A percentile compares a stretch with the other conserved stretches of the same genome.
phyloP scores from a whole-genome alignment of 1,140 invertebrate species.

The Drepana arcuata region DNA sequence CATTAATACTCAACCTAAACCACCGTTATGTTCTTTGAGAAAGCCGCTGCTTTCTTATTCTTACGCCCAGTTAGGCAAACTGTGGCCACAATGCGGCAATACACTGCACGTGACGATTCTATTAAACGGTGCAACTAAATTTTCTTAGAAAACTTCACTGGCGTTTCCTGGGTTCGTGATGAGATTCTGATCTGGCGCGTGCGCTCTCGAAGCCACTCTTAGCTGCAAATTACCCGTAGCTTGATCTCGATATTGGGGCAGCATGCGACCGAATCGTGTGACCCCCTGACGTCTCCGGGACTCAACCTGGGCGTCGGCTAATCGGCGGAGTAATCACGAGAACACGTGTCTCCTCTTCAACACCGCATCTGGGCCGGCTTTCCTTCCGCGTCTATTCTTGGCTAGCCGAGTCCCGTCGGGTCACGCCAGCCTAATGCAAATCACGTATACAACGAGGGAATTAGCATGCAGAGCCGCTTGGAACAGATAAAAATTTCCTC shows the following conservation, averaged over 20 bases:
- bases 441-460: conserved; percentile 51
- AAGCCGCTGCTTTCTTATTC: too few species aligned
- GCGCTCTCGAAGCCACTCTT: conserved; percentile 21
- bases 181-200: conserved; percentile 34
- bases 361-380: conserved; percentile 44
- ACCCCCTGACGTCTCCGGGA: conserved; percentile 17
- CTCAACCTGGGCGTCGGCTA: conserved; percentile 13
- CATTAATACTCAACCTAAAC: neutral
- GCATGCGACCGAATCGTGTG: conserved; percentile 30
- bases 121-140: conserved; percentile 23
- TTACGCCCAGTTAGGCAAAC: too few species aligned
- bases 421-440: conserved; percentile 57
- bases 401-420: conserved; percentile 33
- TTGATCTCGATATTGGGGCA: conserved; percentile 19
- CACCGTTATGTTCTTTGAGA: too few species aligned
- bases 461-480: conserved; percentile 36
- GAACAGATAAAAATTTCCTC: conserved; percentile 37
- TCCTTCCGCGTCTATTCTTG: conserved; percentile 69
- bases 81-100: neutral
- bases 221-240: conserved; percentile 29
- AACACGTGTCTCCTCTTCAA: conserved; percentile 53
- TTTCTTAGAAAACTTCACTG: conserved; percentile 19
- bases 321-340: conserved; percentile 30
- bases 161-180: conserved; percentile 34
- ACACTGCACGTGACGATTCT: conserved; percentile 19